Conservation (phyloP, 2,113 vertebrate species). For the Oncorhynchus tshawytscha region DNA sequence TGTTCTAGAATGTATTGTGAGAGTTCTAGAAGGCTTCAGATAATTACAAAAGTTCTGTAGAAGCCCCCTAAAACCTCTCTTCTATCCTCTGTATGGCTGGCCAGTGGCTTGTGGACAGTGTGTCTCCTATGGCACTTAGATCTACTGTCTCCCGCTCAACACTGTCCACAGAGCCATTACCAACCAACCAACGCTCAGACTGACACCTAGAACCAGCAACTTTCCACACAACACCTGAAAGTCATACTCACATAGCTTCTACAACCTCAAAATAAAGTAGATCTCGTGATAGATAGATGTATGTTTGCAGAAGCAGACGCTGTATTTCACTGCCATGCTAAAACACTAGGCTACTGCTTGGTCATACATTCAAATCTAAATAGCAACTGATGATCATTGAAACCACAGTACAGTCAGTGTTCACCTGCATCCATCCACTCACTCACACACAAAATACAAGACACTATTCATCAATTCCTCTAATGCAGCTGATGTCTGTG, state of each 20-base stretch:
- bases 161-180: slow-evolving; percentile 1
- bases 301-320: slow-evolving; percentile 5
- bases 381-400: not conserved
- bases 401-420: slow-evolving; percentile 22
- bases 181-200: not conserved
- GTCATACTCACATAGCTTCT: not conserved
- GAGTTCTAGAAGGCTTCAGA: not conserved
- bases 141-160: not conserved
- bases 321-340: slow-evolving; percentile 10
- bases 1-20: not conserved
- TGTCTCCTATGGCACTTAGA: slow-evolving; percentile 40
- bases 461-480: slow-evolving; percentile 27
- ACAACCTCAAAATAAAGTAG: not conserved
- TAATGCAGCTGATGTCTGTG: slow-evolving; percentile 18
- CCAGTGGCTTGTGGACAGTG: not conserved
- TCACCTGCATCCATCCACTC: slow-evolving; percentile 1
- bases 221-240: too few species aligned
- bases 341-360: not conserved
- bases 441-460: slow-evolving; percentile 2
- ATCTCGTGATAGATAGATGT: not conserved
- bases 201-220: too few species aligned
- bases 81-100: not conserved
- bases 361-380: slow-evolving; percentile 47
- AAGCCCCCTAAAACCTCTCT: not conserved
- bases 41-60: too few species aligned